Evolutionary conservation across 2,113 vertebrate genomes (phyloP), one percentile per base, ranked within the genome.

Genomic region (Pitta sordida): DNA sequence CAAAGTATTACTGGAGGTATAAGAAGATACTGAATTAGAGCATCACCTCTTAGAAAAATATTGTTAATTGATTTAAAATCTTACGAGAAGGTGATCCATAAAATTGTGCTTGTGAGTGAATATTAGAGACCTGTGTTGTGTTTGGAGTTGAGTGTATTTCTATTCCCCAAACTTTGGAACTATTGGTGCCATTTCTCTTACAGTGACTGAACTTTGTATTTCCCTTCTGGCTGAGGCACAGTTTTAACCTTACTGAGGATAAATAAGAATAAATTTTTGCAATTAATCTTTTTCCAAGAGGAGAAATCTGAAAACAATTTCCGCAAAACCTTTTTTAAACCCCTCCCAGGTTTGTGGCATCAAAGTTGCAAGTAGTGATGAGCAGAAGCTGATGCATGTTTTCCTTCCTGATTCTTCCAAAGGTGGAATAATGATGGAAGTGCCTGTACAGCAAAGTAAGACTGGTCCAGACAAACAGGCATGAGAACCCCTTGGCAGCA

Each of bases 321-420:
- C 29, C 78, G 4, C n/a, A 51, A 46, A 1, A 5, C 3, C 7
- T 13, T 46, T 80, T 80, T 52, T 32, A 65, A 52, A 37, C 6
- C 3, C n/a, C 65, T 60, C 9, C 23, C 21, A 52, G 9, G 39
- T 68, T 68, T 75, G 11, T 71, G 53, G n/a, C 8, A 8, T 41
- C 1, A 0, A 43, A 48, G 9, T 17, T 19, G 2, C 2, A 37
- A 55, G 32, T 0, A 37, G n/a, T 43, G 15, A 73, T 8, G 20
- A 11, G 20, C 15, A 83, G 51, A 69, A 32, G 51, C 43, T 16
- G 17, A 36, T 19, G 32, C 2, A 3, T 10, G 3, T 49, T 48
- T 59, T 84, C 44, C 49, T 70, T 29, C 32, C n/a, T 34, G 16
- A 14, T 48, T 52, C 20, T 86, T 44, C 37, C 34, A n/a, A 67